These are phyloP conservation scores for Stictonetta naevosa DNA, from an alignment of 2,113 vertebrate genomes.

Conservation along the genomic window DNA sequence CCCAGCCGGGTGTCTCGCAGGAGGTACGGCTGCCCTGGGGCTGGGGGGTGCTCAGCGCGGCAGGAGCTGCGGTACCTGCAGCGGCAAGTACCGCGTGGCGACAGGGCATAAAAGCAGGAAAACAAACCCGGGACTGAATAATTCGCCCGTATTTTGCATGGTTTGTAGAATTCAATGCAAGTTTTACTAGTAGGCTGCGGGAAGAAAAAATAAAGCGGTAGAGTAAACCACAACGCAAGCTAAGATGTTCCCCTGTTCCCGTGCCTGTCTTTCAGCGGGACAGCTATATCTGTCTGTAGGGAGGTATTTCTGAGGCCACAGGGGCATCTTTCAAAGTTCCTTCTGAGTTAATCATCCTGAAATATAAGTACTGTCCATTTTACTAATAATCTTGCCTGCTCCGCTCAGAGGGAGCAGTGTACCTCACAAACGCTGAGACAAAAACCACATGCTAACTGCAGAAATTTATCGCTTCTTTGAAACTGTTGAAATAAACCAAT, in stretches of 20 bases:
- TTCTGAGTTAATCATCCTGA: background rate
- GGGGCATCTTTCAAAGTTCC: background rate
- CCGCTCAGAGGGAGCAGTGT: background rate
- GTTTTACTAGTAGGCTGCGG: background rate
- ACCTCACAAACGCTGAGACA: background rate
- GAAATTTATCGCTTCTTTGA: background rate
- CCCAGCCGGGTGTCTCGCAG: fast-evolving
- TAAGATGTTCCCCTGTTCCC: background rate
- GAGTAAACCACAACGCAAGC: background rate
- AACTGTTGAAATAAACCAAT: background rate
- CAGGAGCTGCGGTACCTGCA: fast-evolving
- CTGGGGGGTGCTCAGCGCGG: fast-evolving
- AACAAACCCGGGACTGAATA: fast-evolving
- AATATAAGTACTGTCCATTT: background rate
- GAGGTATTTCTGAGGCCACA: background rate
- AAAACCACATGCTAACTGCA: background rate
- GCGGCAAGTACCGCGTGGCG: fast-evolving
- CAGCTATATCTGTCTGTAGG: background rate
- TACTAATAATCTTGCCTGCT: background rate
- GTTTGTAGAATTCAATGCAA: too few relatives aligned
- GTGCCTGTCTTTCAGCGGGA: background rate
- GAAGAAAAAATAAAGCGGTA: too few relatives aligned
- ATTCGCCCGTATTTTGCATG: fast-evolving
- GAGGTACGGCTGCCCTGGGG: background rate
- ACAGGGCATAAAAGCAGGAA: too few relatives aligned